Evolutionary conservation across 2,113 vertebrate genomes (phyloP), one percentile per base, ranked within the genome.

Genomic region (Nycticorax nycticorax): DNA sequence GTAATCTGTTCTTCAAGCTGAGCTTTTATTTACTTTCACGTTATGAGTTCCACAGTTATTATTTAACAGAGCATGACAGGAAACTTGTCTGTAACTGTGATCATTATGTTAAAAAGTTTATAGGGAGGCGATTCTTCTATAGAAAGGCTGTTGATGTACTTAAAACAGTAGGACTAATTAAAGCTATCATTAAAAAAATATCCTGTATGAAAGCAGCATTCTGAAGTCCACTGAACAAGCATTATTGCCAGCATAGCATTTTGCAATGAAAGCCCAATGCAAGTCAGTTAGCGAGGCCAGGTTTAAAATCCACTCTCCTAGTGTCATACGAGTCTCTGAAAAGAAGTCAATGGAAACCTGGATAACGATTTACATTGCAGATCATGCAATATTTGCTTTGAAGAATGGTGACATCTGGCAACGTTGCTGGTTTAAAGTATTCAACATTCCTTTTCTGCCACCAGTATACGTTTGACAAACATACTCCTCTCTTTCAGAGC

Each of bases 301-400:
- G 59, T 86, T 94, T 93, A 88, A 96, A 94, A 94, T 78, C 37
- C 68, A 85, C 60, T 64, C 19, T 88, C 30, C 39, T 75, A 19
- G 48, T 47, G 32, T 13, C 16, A 1, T 26, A 69, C 3, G 13
- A 62, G 26, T 56, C 63, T 79, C 86, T 85, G 37, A 37, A 78
- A 94, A 69, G 13, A 16, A 87, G 17, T 5, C 28, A 50, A 81
- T 27, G 9, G 72, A 91, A 92, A 68, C 39, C 68, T 52, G 47
- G 53, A 9, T 94, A 96, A 93, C 68, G 0, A 93, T 95, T 97
- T 96, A 92, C 87, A 82, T 0, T 69, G 26, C 50, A 72, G 45
- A 79, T 59, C 43, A 35, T 43, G 89, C 92, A 95, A 92, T 95
- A 85, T 95, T 97, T 97, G 80, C 53, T 91, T 56, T 95, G 74